A percentile compares a stretch with the other conserved stretches of the same genome.
These are phyloP conservation scores for Oreonectes daqikongensis DNA, from an alignment of 2,797 vertebrate species.

Conservation along the genomic window DNA sequence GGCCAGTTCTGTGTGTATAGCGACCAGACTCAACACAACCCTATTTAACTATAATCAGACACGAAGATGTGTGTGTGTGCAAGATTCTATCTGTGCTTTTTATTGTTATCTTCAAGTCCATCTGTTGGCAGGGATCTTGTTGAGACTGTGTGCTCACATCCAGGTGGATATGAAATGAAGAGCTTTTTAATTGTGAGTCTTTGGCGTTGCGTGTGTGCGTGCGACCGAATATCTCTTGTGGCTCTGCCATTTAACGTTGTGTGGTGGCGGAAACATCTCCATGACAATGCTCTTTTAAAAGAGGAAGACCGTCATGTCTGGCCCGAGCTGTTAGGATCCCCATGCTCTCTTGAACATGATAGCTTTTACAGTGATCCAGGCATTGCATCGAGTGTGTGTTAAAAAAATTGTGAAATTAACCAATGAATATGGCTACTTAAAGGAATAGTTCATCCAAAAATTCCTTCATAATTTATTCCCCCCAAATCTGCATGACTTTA, in stretches of 20 bases:
- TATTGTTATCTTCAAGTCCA: constrained; percentile 31
- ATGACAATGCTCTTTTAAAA: constrained; percentile 55
- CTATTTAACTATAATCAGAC: constrained; percentile 34
- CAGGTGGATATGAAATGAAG: constrained; percentile 33
- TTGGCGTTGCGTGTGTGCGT: constrained; percentile 22
- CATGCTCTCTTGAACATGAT: constrained; percentile 55
- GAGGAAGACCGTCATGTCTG: constrained; percentile 45
- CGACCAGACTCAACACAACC: constrained; percentile 50
- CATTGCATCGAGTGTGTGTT: constrained; percentile 1
- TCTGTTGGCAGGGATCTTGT: constrained; percentile 29
- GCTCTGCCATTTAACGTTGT: constrained; percentile 18
- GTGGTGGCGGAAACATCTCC: constrained; percentile 51
- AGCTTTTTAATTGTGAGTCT: constrained; percentile 24
- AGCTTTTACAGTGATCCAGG: constrained; percentile 51
- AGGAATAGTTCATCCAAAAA: no score
- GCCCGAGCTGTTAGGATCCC: constrained; percentile 39
- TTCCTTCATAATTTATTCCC: no score
- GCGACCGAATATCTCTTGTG: constrained; percentile 12
- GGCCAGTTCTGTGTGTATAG: constrained; percentile 50
- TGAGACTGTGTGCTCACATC: constrained; percentile 2
- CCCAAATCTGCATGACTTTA: no score
- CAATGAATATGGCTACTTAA: no score
- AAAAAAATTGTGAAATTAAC: no score
- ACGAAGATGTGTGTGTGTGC: constrained; percentile 37
- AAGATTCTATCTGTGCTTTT: constrained; percentile 38